Conservation (phyloP, 2,113 vertebrate genomes). For the Acrocephalus kingi region DNA sequence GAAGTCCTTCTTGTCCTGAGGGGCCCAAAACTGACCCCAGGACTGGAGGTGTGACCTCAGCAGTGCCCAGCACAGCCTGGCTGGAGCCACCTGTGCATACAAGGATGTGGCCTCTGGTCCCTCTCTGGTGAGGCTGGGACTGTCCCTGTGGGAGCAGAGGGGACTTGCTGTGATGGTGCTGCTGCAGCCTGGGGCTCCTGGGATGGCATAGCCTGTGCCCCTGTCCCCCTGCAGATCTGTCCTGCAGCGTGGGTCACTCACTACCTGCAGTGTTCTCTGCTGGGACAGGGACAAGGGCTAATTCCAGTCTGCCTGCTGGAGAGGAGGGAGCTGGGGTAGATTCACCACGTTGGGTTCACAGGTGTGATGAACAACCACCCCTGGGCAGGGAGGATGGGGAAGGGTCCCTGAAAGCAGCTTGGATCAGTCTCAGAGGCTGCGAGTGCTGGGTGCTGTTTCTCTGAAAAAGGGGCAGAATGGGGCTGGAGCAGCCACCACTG, state of each 20-base stretch:
- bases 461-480: neutral
- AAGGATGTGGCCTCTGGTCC: neutral
- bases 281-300: rapidly evolving
- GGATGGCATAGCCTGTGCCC: neutral
- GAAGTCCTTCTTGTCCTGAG: rapidly evolving
- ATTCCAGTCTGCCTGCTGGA: neutral
- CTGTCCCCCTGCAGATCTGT: neutral
- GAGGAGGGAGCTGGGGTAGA: neutral
- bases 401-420: rapidly evolving
- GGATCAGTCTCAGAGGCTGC: neutral
- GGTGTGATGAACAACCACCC: rapidly evolving
- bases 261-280: neutral
- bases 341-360: neutral
- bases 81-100: neutral
- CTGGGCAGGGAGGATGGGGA: neutral
- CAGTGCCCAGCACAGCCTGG: too few relatives aligned
- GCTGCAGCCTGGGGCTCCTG: neutral
- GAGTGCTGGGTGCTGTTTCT: rapidly evolving
- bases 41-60: too few relatives aligned
- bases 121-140: neutral
- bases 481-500: neutral
- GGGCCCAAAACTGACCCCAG: neutral
- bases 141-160: neutral
- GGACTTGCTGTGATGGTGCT: neutral
- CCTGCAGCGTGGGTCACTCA: neutral